Conservation (phyloP, 2,797 vertebrate species). For the Phoebastria nigripes region DNA sequence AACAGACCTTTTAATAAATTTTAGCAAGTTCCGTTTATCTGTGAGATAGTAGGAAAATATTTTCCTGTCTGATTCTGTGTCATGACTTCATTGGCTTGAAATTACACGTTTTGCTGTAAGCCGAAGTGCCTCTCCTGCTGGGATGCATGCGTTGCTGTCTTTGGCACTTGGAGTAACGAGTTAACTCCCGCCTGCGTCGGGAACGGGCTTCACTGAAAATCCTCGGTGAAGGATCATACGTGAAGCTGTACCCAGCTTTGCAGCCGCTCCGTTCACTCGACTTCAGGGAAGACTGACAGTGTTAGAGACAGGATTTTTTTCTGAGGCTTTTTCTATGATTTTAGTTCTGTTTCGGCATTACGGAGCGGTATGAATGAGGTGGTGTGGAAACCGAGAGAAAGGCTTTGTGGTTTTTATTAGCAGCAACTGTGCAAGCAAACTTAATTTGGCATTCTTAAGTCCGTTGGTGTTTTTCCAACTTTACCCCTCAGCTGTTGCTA, state of each 20-base stretch:
- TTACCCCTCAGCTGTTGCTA: constrained; percentile 60
- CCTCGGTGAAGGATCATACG: not conserved
- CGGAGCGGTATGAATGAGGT: constrained; percentile 2
- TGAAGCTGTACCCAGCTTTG: not conserved
- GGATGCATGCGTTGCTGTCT: constrained; percentile 5
- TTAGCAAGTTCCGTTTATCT: not conserved
- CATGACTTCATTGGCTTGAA: constrained; percentile 41
- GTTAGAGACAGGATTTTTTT: not conserved
- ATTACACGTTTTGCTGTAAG: not conserved
- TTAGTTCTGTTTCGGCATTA: not conserved
- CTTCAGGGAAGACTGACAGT: not conserved
- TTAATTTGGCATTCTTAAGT: constrained; percentile 39
- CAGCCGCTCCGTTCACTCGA: accelerated
- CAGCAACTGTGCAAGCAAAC: constrained; percentile 48
- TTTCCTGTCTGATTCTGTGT: constrained; percentile 33
- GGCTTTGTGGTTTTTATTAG: constrained; percentile 47
- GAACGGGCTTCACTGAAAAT: not conserved
- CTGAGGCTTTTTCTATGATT: not conserved
- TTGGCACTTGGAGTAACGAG: constrained; percentile 25
- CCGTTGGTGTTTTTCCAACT: constrained; percentile 34
- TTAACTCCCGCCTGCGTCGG: not conserved
- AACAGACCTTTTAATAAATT: not conserved
- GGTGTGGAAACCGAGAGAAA: not conserved
- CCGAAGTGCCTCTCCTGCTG: constrained; percentile 25
- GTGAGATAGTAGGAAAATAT: not conserved